These are phyloP conservation scores for Semnornis frantzii DNA, from an alignment of 2,113 vertebrate species.

Conservation along the genomic window DNA sequence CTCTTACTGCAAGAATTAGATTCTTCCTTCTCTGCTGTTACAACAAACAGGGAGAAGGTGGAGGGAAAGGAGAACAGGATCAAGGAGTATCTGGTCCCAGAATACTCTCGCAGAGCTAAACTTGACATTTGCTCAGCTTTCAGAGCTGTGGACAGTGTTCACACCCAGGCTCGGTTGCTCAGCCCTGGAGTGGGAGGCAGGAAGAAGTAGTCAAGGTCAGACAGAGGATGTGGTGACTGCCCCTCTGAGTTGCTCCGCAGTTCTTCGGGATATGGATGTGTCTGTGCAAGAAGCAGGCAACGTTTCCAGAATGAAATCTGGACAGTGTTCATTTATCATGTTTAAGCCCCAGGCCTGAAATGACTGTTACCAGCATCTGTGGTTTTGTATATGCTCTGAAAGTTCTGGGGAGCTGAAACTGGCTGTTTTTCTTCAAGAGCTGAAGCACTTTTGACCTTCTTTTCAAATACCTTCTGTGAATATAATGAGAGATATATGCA, in stretches of 20 bases:
- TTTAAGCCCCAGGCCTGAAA: conserved; percentile 31
- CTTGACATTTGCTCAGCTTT: background rate
- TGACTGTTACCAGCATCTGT: conserved; percentile 1
- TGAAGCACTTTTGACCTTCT: conserved; percentile 35
- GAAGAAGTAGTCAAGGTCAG: conserved; percentile 1
- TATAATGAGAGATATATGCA: background rate
- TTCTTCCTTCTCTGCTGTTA: background rate
- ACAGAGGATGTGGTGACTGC: background rate
- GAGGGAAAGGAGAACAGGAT: background rate
- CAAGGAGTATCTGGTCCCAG: background rate
- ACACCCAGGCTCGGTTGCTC: background rate
- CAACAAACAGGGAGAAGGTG: background rate
- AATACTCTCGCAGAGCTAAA: background rate
- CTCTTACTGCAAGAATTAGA: background rate
- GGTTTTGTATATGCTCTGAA: background rate
- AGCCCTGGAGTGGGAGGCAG: background rate
- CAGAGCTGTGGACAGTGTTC: background rate
- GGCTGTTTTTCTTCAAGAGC: background rate
- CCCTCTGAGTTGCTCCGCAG: background rate
- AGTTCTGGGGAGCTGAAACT: conserved; percentile 29
- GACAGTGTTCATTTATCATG: conserved; percentile 38
- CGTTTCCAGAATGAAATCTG: conserved; percentile 29
- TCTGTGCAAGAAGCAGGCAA: background rate
- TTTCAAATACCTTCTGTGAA: conserved; percentile 45
- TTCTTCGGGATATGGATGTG: conserved; percentile 7